Conservation (phyloP, 2,888 invertebrate genomes). For the Agonopterix heracliana region DNA sequence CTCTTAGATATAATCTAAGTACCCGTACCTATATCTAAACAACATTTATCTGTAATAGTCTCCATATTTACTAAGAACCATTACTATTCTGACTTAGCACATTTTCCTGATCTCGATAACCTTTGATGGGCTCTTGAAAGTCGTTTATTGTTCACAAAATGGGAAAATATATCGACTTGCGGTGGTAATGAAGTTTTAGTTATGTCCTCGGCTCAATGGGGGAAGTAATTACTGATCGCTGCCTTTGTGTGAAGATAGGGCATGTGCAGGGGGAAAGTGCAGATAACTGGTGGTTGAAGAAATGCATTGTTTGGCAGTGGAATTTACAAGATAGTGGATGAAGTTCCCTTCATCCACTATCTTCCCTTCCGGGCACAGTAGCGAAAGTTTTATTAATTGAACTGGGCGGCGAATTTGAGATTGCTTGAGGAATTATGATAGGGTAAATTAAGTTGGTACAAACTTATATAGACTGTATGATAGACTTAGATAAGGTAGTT, state of each 20-base stretch:
- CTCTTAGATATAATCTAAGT: too few relatives aligned
- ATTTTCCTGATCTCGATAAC: constrained; percentile 34
- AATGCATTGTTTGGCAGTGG: constrained; percentile 5
- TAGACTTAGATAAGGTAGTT: too few relatives aligned
- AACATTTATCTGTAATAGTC: too few relatives aligned
- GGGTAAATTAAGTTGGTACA: too few relatives aligned
- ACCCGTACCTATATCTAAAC: too few relatives aligned
- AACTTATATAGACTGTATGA: too few relatives aligned
- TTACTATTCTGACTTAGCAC: constrained; percentile 35
- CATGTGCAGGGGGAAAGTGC: constrained; percentile 20
- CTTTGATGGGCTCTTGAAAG: constrained; percentile 23
- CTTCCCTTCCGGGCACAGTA: too few relatives aligned
- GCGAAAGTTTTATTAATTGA: too few relatives aligned
- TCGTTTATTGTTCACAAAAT: constrained; percentile 31
- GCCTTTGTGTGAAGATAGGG: constrained; percentile 46
- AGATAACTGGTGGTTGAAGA: constrained; percentile 4
- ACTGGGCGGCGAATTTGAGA: too few relatives aligned
- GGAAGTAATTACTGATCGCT: constrained; percentile 55
- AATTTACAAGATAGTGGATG: constrained; percentile 3
- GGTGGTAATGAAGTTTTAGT: constrained; percentile 44
- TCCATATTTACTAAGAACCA: constrained; percentile 15
- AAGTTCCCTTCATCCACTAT: too few relatives aligned
- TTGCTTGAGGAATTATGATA: too few relatives aligned
- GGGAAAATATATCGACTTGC: constrained; percentile 19
- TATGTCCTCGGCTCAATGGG: constrained; percentile 33